Evolutionary conservation across 1,140 invertebrate species (phyloP), one percentile per base, ranked within the genome.

Genomic region (Stegodyphus dumicola): DNA sequence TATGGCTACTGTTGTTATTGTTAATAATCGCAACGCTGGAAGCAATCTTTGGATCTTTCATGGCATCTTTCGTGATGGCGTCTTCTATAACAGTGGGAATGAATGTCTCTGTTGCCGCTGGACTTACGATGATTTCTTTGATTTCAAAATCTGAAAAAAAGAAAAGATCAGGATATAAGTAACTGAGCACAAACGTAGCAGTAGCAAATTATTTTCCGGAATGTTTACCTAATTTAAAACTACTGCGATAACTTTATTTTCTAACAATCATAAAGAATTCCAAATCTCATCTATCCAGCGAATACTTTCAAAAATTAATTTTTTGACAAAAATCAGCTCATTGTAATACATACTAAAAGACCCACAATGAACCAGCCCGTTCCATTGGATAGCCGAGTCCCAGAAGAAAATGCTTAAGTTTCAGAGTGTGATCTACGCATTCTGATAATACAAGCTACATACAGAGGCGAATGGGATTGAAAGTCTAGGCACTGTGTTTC

Each of bases 11-110:
- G 73, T 76, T 85, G 65, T 76, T 85, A 65, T 56, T 77, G 73
- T 75, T 48, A n/a, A 18, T 15, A 11, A 17, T 52, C 11, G 48
- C n/a, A 33, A 9, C 7, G 33, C 33, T 33, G n/a, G 79, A 18
- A 2, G 60, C 33, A 6, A 74, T 49, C 70, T 81, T 81, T 2
- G 81, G 81, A 64, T 85, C 74, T 64, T 85, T 85, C 81, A 85
- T 85, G 52, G 60, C 81, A 85, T 85, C 81, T 7, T 71, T 71
- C 7, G 49, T 5, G 3, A 33, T 17, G 13, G 33, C 13, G 15
- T 66, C 75, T 66, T 7, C 9, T 17, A n/a, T 11, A 51, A 33
- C 18, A 18, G 18, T 54, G 15, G 11, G 52, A 18, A 51, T 7
- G 73, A 13, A n/a, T 13, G 65, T n/a, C n/a, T 67, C 66, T 10